A percentile compares a stretch with the other conserved stretches of the same genome.
Conservation (phyloP, 2,113 vertebrate genomes). For the Microtus richardsoni region DNA sequence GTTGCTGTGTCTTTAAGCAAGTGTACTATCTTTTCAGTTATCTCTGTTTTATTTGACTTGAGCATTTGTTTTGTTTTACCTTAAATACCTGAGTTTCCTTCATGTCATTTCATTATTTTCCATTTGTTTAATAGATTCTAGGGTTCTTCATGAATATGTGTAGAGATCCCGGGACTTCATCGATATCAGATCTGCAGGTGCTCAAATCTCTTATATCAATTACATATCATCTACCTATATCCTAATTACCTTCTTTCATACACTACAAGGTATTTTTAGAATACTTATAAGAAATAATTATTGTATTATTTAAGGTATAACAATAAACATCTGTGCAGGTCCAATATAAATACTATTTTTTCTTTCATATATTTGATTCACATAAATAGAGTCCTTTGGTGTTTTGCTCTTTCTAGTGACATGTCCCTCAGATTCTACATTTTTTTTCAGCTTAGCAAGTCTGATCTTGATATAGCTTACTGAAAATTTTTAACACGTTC, state of each 20-base stretch:
- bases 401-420: neutral
- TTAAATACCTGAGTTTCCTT: neutral
- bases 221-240: too few relatives aligned
- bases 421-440: neutral
- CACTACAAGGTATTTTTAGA: neutral
- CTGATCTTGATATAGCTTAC: neutral
- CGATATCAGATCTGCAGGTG: neutral
- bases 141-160: neutral
- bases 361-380: neutral
- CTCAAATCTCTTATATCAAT: neutral
- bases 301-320: neutral
- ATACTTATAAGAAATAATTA: neutral
- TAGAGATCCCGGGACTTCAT: neutral
- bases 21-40: neutral
- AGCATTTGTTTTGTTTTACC: neutral
- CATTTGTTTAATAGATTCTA: neutral
- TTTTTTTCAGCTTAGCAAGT: neutral
- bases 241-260: too few relatives aligned
- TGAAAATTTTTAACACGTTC: neutral
- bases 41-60: neutral
- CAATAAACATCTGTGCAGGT: neutral
- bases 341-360: neutral
- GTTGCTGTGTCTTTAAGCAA: neutral
- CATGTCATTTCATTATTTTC: neutral
- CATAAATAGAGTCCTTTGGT: neutral